These are phyloP conservation scores for Corythoichthys intestinalis DNA, from an alignment of 2,113 vertebrate genomes.

Conservation along the genomic window DNA sequence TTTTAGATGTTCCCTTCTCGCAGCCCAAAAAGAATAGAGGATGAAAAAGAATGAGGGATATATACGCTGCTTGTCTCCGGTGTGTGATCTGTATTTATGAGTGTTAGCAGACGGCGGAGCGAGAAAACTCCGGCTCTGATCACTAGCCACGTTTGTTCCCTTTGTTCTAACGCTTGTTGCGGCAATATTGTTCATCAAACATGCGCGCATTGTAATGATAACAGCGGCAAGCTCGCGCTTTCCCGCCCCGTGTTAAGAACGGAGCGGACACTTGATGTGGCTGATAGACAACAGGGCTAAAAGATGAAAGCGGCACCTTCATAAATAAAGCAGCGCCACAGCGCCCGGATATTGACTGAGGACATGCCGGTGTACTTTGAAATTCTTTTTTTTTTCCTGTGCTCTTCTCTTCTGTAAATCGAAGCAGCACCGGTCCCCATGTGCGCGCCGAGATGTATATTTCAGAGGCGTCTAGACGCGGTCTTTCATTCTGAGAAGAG, in stretches of 20 bases:
- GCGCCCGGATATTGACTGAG: conserved; percentile 75
- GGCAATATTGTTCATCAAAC: conserved; percentile 69
- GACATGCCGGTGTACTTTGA: conserved; percentile 75
- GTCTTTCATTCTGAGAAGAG: conserved; percentile 74
- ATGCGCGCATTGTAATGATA: conserved; percentile 71
- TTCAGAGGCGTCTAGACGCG: conserved; percentile 77
- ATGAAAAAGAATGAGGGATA: conserved; percentile 69
- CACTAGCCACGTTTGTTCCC: conserved; percentile 58
- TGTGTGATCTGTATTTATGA: conserved; percentile 71
- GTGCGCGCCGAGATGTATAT: conserved; percentile 73
- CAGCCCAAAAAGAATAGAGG: conserved; percentile 63
- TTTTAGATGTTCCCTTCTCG: conserved; percentile 63
- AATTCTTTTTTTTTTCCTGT: conserved; percentile 55
- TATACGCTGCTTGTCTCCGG: conserved; percentile 32
- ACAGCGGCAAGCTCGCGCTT: conserved; percentile 34
- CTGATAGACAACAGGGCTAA: conserved; percentile 73
- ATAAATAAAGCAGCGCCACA: conserved; percentile 76
- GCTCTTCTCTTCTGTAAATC: conserved; percentile 67
- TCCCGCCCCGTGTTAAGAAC: conserved; percentile 49
- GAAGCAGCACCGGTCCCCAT: conserved; percentile 65
- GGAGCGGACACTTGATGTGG: conserved; percentile 67
- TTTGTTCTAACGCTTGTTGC: conserved; percentile 68
- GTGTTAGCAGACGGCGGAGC: conserved; percentile 51
- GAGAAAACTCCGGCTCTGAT: conserved; percentile 53
- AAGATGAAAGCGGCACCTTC: conserved; percentile 74